These are phyloP conservation scores for Puffinus mauretanicus DNA, from an alignment of 2,113 vertebrate species.

Conservation along the genomic window DNA sequence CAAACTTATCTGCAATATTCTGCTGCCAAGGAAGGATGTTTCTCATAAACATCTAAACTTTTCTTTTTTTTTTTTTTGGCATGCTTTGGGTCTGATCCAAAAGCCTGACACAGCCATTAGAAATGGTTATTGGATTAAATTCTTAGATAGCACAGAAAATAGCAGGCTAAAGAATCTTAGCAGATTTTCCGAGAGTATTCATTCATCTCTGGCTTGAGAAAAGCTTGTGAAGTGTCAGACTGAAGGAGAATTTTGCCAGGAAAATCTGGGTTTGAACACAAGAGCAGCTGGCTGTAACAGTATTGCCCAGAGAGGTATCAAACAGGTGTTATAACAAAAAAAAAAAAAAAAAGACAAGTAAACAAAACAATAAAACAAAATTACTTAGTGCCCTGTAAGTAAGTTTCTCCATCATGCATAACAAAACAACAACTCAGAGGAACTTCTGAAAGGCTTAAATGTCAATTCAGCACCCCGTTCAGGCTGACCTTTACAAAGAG, in stretches of 20 bases:
- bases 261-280: conserved; percentile 5
- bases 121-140: conserved; percentile 59
- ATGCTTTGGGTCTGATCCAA: conserved; percentile 20
- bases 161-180: conserved; percentile 44
- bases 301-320: neutral
- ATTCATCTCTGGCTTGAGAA: conserved; percentile 30
- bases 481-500: conserved; percentile 21
- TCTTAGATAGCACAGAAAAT: conserved; percentile 57
- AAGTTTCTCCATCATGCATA: neutral
- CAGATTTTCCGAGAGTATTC: conserved; percentile 49
- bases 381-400: neutral
- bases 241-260: conserved; percentile 23
- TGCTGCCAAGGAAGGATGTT: neutral
- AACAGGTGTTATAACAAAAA: neutral
- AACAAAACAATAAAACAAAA: neutral
- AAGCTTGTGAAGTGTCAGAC: conserved; percentile 25
- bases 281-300: neutral
- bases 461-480: conserved; percentile 11
- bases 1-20: neutral
- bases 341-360: neutral
- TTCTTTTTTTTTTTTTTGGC: neutral
- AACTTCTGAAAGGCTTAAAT: conserved; percentile 50
- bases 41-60: neutral
- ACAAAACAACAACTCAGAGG: neutral
- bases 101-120: conserved; percentile 35